Base-by-base conservation (phyloP, 2,113 vertebrate species). In the Aphyosemion australe region DNA sequence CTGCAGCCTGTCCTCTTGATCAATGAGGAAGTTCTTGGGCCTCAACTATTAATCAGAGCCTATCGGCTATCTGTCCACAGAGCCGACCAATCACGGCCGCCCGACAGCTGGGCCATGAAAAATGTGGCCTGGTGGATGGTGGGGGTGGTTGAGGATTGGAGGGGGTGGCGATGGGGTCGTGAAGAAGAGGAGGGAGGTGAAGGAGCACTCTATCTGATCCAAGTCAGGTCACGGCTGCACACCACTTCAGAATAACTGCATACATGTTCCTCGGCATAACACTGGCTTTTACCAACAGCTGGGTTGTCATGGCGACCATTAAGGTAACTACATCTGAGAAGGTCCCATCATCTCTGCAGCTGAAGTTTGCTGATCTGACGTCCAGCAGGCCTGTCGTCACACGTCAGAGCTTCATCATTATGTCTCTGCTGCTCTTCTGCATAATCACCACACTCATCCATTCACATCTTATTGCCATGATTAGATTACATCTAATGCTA, bases 1-100 rank as follows among this genome's bases (percentile, higher is more conserved):
- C 79, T 69, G 50, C 71, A 69, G 78, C 84, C 87, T 89, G 85
- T 91, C 88, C 87, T 70, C 88, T 90, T 93, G 92, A 93, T 93
- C 92, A 93, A 93, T 93, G 92, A 92, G 89, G 89, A 92, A 91
- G 89, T 90, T 91, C 90, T 89, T 83, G 88, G 89, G 82, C 90
- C 88, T 86, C 90, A 81, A 86, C 91, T 90, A 93, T 93, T 92
- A 93, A 92, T 93, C 92, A 92, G 89, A 82, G 79, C 90, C 91
- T 92, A 92, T 93, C 88, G 92, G 91, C 87, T 88, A 93, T 92
- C 92, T 93, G 92, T 93, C 92, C 84, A 70, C 88, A 18, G 80
- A 68, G 89, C 89, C 91, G 89, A 93, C 92, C 92, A 93, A 93
- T 93, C 92, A 93, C 83, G 76, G 80, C 60, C 46, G 64, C 79